A percentile compares a stretch with the other conserved stretches of the same genome.
Conservation (phyloP, 2,888 invertebrate species). For the Cacoxenus indagator region DNA sequence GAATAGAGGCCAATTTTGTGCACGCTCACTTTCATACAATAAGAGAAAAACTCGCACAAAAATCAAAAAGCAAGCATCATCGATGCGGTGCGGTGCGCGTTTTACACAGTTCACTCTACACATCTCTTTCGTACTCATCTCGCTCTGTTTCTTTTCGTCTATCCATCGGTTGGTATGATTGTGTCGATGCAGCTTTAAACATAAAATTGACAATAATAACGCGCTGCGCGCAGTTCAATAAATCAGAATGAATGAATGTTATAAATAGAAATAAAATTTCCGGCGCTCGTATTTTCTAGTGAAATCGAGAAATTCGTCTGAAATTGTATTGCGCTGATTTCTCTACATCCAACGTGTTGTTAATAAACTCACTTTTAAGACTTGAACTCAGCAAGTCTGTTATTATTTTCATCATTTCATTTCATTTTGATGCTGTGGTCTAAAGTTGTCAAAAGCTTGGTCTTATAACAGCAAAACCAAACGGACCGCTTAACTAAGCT, state of each 20-base stretch:
- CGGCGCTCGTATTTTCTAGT: slow-evolving; percentile 52
- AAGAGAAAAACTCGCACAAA: not conserved
- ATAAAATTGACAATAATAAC: slow-evolving; percentile 48
- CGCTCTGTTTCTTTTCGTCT: not conserved
- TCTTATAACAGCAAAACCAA: too few relatives aligned
- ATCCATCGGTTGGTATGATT: slow-evolving; percentile 1
- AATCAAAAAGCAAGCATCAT: not conserved
- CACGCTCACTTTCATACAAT: not conserved
- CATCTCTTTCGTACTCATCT: not conserved
- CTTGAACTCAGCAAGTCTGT: slow-evolving; percentile 32
- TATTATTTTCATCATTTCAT: slow-evolving; percentile 29
- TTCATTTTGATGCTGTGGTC: too few relatives aligned
- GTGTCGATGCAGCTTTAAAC: slow-evolving; percentile 30
- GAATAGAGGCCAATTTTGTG: not conserved
- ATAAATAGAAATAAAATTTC: slow-evolving; percentile 6
- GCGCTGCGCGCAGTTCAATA: slow-evolving; percentile 38
- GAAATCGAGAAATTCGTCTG: slow-evolving; percentile 44
- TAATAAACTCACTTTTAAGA: slow-evolving; percentile 27
- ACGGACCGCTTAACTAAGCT: too few relatives aligned
- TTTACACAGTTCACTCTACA: not conserved
- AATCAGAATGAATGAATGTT: slow-evolving; percentile 51
- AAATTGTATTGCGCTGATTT: slow-evolving; percentile 27
- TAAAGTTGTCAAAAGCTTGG: slow-evolving; percentile 50
- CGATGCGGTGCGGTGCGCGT: not conserved
- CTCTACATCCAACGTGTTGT: not conserved